Evolutionary conservation across 1,140 invertebrate genomes (phyloP), one percentile per base, ranked within the genome.

Genomic region (Adelges cooleyi): DNA sequence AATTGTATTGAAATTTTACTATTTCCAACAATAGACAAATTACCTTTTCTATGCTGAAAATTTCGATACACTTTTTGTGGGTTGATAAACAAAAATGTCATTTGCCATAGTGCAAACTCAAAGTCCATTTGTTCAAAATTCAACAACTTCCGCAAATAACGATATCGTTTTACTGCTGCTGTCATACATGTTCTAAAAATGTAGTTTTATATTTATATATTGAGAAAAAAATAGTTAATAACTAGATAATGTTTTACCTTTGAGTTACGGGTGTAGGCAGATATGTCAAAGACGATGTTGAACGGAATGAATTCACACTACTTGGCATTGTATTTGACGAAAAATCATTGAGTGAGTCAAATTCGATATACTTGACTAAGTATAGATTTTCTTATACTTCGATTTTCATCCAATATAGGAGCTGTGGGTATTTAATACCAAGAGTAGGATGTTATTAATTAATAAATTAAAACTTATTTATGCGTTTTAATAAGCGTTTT

Each of bases 51-150:
- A 77, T 96, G 98, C 71, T 95, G 88, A 76, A 97, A 98, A 79
- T 98, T 97, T 76, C 92, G 85, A 73, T 97, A 98, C 3, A 99
- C 93, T 84, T 97, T 98, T 74, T 98, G 92, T 23, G 96, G 96
- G 1, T 92, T 81, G 65, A 89, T 81, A 76, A 99, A 94, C 53
- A 99, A 78, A 77, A 96, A 97, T 0, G 96, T 77, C 91, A 98
- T 98, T 83, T 99, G 96, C 95, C 95, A 99, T 11, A 90, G 79
- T 2, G 95, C 96, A 81, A 95, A 99, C 75, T 99, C 93, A 80
- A 99, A 99, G 76, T 99, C 96, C 96, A 99, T 99, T 78, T 98
- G 95, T 72, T 91, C 83, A 73, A 93, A 95, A 77, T 95, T 92
- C 23, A 97, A 81, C 38, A 99, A 76, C 71, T 94, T 82, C 70